These are phyloP conservation scores for Scleropages formosus DNA, from an alignment of 2,797 vertebrate species.

Conservation along the genomic window DNA sequence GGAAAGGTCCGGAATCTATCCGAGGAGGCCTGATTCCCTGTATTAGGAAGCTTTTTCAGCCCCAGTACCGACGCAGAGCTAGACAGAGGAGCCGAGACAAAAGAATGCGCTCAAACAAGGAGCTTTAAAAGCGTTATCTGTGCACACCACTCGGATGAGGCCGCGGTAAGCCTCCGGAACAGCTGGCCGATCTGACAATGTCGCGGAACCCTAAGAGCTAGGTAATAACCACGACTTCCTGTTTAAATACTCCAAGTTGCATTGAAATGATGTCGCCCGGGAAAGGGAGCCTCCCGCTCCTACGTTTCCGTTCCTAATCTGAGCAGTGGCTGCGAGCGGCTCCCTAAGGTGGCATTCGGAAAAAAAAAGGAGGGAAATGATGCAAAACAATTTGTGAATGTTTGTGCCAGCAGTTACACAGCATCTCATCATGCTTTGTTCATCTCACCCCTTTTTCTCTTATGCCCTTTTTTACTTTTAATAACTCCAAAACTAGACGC, in stretches of 20 bases:
- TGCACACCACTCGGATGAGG: slow-evolving; percentile 40
- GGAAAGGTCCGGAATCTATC: slow-evolving; percentile 15
- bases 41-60: slow-evolving; percentile 11
- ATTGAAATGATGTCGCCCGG: slow-evolving; percentile 21
- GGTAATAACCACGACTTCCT: slow-evolving; percentile 36
- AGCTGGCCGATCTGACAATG: slow-evolving; percentile 38
- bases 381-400: too few relatives aligned
- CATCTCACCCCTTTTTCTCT: too few relatives aligned
- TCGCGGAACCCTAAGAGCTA: slow-evolving; percentile 44
- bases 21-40: slow-evolving; percentile 20
- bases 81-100: slow-evolving; percentile 30
- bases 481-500: too few relatives aligned
- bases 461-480: too few relatives aligned
- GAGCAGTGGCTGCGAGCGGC: not conserved
- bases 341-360: not conserved
- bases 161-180: slow-evolving; percentile 42
- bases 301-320: not conserved
- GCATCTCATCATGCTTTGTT: too few relatives aligned
- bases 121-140: slow-evolving; percentile 36
- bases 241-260: slow-evolving; percentile 35
- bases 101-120: not conserved
- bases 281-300: not conserved
- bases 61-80: slow-evolving; percentile 13
- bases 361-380: not conserved
- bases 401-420: too few relatives aligned